A percentile compares a stretch with the other conserved stretches of the same genome.
Conservation (phyloP, 2,797 vertebrate species). For the Sus cebifrons region DNA sequence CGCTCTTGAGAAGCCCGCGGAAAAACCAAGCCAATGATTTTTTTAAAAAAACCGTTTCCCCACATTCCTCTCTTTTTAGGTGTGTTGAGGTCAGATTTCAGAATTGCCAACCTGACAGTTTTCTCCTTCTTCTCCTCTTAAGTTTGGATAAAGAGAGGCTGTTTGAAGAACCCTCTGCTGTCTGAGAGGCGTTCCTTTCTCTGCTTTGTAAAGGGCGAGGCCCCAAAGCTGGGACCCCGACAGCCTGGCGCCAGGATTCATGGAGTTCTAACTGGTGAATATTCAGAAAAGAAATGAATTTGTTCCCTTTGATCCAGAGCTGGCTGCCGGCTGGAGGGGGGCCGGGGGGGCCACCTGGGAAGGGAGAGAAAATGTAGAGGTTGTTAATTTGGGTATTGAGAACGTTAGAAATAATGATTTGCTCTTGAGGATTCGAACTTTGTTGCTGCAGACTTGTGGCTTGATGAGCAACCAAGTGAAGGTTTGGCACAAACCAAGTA, state of each 20-base stretch:
- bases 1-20: fast-evolving
- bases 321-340: background rate
- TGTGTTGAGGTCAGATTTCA: constrained; percentile 48
- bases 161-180: background rate
- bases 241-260: constrained; percentile 4
- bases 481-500: background rate
- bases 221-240: background rate
- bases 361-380: background rate
- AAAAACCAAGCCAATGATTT: background rate
- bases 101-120: background rate
- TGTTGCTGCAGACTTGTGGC: background rate
- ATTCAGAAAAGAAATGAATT: constrained; percentile 59
- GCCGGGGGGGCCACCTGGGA: background rate
- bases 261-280: background rate
- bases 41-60: background rate
- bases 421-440: background rate
- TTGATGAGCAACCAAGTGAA: constrained; percentile 57
- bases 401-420: background rate
- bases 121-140: background rate
- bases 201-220: background rate
- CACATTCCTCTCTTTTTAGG: background rate
- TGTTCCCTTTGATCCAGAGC: constrained; percentile 56
- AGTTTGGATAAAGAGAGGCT: background rate
- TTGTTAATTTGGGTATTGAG: background rate
- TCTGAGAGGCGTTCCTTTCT: background rate